A percentile compares a stretch with the other conserved stretches of the same genome.
Evolutionary conservation across 2,888 invertebrate species (phyloP).

Genomic region (Troides aeacus): DNA sequence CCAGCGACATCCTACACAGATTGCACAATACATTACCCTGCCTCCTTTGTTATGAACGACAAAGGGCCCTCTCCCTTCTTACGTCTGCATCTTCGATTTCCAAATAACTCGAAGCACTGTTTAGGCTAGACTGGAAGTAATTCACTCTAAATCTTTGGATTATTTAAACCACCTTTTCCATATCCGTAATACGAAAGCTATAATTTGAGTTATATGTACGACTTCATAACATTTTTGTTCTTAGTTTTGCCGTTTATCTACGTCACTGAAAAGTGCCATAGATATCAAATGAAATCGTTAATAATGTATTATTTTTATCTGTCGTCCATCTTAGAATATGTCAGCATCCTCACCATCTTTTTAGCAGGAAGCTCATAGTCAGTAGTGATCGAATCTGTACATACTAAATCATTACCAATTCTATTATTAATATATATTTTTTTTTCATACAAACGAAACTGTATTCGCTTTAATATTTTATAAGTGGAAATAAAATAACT

Average conservation of each 20-base stretch:
- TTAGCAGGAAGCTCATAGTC: too few species aligned
- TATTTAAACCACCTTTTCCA: neutral
- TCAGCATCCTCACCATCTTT: too few species aligned
- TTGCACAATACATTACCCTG: conserved; percentile 28
- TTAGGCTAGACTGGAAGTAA: conserved; percentile 4
- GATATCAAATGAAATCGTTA: neutral
- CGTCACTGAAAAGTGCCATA: neutral
- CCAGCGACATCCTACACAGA: conserved; percentile 22
- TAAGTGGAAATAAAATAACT: too few species aligned
- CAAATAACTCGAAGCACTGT: conserved; percentile 20
- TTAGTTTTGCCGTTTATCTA: neutral
- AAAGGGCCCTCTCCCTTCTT: conserved; percentile 19
- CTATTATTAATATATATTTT: too few species aligned
- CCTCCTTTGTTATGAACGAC: conserved; percentile 26
- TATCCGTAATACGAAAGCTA: neutral
- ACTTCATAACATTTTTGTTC: neutral
- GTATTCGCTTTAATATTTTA: too few species aligned
- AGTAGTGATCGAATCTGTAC: too few species aligned
- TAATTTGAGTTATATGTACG: neutral
- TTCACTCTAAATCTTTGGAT: neutral
- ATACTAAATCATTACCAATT: too few species aligned
- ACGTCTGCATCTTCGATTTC: conserved; percentile 21
- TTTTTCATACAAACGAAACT: too few species aligned
- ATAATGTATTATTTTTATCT: too few species aligned
- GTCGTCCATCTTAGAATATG: too few species aligned